Base-by-base conservation (phyloP, 2,888 invertebrate genomes). In the Diplazon laetatorius region DNA sequence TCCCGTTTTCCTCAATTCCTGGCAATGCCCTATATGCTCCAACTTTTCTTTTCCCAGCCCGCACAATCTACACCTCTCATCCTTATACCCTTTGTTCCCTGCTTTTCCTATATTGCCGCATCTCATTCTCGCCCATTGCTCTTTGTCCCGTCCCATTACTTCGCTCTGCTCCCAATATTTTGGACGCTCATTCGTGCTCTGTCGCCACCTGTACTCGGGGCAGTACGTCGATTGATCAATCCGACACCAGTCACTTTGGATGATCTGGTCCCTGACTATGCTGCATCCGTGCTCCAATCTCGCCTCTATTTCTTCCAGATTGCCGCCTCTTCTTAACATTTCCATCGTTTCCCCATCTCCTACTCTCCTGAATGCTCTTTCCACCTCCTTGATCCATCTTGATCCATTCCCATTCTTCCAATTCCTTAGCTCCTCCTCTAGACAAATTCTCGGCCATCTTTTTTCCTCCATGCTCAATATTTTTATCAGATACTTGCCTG, bases 371-470 rank as follows among this genome's bases (percentile, higher is more conserved):
- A 75, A 35, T 0, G 48, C 37, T 22, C 9, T 44, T 42, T 78
- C 42, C 10, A 78, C n/a, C 12, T 50, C 50, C 44, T 69, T 62
- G 1, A 35, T 52, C 74, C 74, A 78, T 14, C 35, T 46, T 5
- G 78, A 50, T 12, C 46, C 60, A 9, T 57, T 69, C 18, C 42
- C 48, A 12, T 73, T 78, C 35, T 12, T 12, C n/a, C 63, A 57
- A 9, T 59, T 71, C 55, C 70, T 63, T 12, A 69, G 0, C 22
- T 78, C 74, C 18, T 78, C 69, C 18, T 48, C 20, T 0, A 74
- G 42, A 18, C 78, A 74, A 5, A 69, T 30, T 20, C 60, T 69
- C 35, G 74, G 78, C 78, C 74, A 75, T 59, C 78, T 68, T 50
- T 30, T 52, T 10, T 73, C 68, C 14, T 46, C n/a, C 74, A 74